phyloP scores from a whole-genome alignment of 92 coral and sea anemone species.

The Umimayanthus kanabou region DNA sequence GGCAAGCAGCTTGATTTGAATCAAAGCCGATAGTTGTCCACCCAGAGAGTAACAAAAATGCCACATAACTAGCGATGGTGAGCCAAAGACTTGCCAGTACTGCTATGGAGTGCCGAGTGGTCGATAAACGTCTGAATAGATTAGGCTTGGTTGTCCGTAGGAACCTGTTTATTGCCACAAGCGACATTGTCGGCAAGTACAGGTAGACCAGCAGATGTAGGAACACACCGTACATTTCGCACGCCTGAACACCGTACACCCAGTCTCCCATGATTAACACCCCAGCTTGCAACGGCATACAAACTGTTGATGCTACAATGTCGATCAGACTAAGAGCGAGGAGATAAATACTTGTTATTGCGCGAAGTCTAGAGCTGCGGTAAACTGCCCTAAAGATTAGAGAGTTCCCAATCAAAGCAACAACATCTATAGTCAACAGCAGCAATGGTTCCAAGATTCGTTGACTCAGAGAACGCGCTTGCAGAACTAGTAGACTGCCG shows the following conservation, averaged over 20 bases:
- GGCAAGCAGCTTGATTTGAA: conserved; percentile 28
- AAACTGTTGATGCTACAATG: conserved; percentile 14
- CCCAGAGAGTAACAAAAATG: conserved; percentile 27
- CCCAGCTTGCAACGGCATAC: conserved; percentile 35
- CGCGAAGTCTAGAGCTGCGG: conserved; percentile 13
- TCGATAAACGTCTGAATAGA: conserved; percentile 21
- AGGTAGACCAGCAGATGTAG: conserved; percentile 16
- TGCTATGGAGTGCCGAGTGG: background rate
- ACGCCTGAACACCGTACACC: conserved; percentile 20
- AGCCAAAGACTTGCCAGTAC: background rate
- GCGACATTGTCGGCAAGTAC: conserved; percentile 36
- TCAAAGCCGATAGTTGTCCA: conserved; percentile 26
- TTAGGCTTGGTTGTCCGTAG: conserved; percentile 9
- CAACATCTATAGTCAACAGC: background rate
- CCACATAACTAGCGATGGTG: background rate
- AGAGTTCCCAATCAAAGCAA: conserved; percentile 12
- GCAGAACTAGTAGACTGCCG: background rate
- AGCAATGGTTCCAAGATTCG: conserved; percentile 24
- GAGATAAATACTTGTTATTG: conserved; percentile 33
- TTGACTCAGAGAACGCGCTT: conserved; percentile 20
- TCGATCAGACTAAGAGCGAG: conserved; percentile 23
- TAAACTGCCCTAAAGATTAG: conserved; percentile 15
- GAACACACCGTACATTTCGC: conserved; percentile 18
- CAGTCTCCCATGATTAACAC: conserved; percentile 28
- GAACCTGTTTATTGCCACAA: conserved; percentile 37